These are phyloP conservation scores for Conopomorpha cramerella DNA, from an alignment of 1,140 invertebrate species.

Conservation along the genomic window DNA sequence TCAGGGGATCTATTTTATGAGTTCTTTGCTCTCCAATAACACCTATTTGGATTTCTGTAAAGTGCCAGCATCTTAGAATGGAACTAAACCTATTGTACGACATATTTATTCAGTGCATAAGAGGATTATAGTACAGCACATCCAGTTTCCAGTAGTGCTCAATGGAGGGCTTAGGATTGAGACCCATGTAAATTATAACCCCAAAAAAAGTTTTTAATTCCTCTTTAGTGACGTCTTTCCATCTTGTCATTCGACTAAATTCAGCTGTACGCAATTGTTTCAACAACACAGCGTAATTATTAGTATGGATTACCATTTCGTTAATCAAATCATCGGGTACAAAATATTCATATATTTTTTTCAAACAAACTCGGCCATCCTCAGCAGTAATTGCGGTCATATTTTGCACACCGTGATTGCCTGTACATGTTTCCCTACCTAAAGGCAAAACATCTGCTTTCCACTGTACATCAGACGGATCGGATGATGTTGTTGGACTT, in stretches of 20 bases:
- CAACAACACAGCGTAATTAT: too few relatives aligned
- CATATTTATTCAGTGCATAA: conserved; percentile 13
- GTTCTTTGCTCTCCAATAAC: conserved; percentile 8
- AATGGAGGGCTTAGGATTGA: conserved; percentile 8
- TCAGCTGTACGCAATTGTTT: conserved; percentile 6
- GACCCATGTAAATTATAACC: too few relatives aligned
- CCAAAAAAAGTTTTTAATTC: conserved; percentile 14
- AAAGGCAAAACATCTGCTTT: conserved; percentile 9
- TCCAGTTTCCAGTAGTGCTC: too few relatives aligned
- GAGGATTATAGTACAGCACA: too few relatives aligned
- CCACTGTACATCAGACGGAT: conserved; percentile 5
- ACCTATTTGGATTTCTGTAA: too few relatives aligned
- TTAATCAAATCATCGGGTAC: conserved; percentile 8
- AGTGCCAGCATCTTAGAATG: too few relatives aligned
- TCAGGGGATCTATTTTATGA: conserved; percentile 12
- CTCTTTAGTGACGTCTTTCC: conserved; percentile 11
- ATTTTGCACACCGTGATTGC: conserved; percentile 10
- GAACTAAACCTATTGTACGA: conserved; percentile 7
- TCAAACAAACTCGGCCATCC: conserved; percentile 8
- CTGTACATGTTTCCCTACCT: conserved; percentile 8
- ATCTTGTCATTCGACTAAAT: conserved; percentile 10
- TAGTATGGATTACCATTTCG: too few relatives aligned
- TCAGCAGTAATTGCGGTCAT: conserved; percentile 6
- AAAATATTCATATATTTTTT: conserved; percentile 10
- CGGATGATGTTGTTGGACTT: not conserved